Evolutionary conservation across 2,797 vertebrate genomes (phyloP), one percentile per base, ranked within the genome.

Genomic region (Florisuga fusca): DNA sequence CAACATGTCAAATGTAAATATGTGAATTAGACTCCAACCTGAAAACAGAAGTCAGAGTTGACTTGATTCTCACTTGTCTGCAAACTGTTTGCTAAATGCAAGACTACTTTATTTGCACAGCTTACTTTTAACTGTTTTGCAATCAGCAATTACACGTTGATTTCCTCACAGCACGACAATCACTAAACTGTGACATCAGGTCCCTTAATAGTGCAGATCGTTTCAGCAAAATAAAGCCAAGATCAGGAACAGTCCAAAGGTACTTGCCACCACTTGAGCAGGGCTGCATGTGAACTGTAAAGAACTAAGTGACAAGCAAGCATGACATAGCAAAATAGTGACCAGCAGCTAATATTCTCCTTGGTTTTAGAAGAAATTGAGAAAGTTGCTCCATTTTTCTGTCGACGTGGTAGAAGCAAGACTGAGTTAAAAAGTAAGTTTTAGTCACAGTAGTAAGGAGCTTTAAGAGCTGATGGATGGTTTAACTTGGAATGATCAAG

Each of bases 261-360:
- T 25, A 57, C 66, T 20, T 9, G 38, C n/a, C 73, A 84, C 36
- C 67, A 61, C 41, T 2, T 50, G 48, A 48, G 59, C 27, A 22
- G 15, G 19, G 27, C 48, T 78, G 48, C 1, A 6, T 1, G 8
- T 29, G 46, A 80, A 25, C 25, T 22, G 38, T 2, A 45, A 34
- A 74, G 22, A 89, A 55, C 21, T 27, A 22, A n/a, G 6, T 25
- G 31, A 71, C 5, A 51, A 90, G 45, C 48, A 54, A 50, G n/a
- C 25, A 74, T 1, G 0, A 55, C 31, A 33, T 2, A 84, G 43
- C 1, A 0, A 31, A 89, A 66, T 50, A 27, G 59, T 4, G 50
- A 62, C 19, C 1, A 0, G 11, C 7, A 6, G 38, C 51, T 34
- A 58, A 62, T 0, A 1, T 7, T 58, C 29, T 33, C 31, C 72